Evolutionary conservation across 2,888 invertebrate species (phyloP).

Genomic region (Ochropleura plecta): DNA sequence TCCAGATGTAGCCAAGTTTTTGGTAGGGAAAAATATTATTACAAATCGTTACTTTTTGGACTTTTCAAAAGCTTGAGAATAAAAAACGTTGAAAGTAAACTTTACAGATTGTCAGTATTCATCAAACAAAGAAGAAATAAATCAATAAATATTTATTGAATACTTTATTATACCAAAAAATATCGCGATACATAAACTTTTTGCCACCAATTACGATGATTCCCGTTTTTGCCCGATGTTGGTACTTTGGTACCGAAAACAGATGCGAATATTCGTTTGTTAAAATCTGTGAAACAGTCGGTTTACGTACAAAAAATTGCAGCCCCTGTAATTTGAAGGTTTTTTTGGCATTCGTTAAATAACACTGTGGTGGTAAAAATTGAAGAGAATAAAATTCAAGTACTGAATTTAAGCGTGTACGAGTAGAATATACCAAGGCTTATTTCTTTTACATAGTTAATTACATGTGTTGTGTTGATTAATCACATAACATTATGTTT

Average conservation of each 20-base stretch:
- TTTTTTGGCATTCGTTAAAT: slow-evolving; percentile 38
- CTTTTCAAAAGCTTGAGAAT: background rate
- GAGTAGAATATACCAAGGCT: background rate
- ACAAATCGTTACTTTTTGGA: background rate
- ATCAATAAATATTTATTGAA: background rate
- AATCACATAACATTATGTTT: too few relatives aligned
- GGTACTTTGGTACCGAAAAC: slow-evolving; percentile 49
- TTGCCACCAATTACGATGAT: slow-evolving; percentile 31
- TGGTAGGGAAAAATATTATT: background rate
- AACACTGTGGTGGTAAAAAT: slow-evolving; percentile 20
- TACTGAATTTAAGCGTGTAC: background rate
- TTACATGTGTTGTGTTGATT: too few relatives aligned
- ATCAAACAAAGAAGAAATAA: background rate
- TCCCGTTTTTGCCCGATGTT: slow-evolving; percentile 36
- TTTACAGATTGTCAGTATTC: background rate
- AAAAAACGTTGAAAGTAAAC: background rate
- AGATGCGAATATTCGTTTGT: slow-evolving; percentile 53
- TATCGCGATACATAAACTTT: slow-evolving; percentile 20
- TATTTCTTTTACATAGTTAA: too few relatives aligned
- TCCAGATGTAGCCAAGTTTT: background rate
- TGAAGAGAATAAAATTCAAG: slow-evolving; percentile 18
- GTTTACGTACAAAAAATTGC: slow-evolving; percentile 41
- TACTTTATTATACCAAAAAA: slow-evolving; percentile 13
- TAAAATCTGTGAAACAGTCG: slow-evolving; percentile 37
- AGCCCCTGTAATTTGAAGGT: slow-evolving; percentile 38